phyloP scores from a whole-genome alignment of 2,888 invertebrate genomes.

The Phortica okadai region DNA sequence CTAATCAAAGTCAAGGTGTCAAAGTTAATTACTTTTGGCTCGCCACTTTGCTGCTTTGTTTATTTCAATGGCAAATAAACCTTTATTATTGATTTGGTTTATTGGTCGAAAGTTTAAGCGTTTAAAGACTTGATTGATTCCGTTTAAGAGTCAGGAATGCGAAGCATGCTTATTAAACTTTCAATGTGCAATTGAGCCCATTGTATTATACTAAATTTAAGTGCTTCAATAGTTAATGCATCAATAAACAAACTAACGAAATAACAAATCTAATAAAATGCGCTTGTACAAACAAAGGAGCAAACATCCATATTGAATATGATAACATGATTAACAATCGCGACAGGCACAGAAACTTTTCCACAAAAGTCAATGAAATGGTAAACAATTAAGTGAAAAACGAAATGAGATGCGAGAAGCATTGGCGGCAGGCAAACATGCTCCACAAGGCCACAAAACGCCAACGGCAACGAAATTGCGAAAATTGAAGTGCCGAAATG shows the following conservation, averaged over 20 bases:
- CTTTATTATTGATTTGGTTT: background rate
- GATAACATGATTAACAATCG: background rate
- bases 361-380: background rate
- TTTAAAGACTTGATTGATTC: no score
- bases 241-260: constrained; percentile 23
- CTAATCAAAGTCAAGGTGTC: constrained; percentile 21
- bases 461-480: background rate
- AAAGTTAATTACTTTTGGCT: background rate
- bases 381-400: constrained; percentile 15
- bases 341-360: background rate
- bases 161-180: no score
- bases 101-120: no score
- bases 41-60: background rate
- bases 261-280: constrained; percentile 18
- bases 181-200: background rate
- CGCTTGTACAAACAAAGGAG: background rate
- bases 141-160: no score
- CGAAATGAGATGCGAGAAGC: constrained; percentile 13
- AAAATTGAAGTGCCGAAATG: background rate
- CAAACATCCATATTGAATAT: constrained; percentile 3
- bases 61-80: background rate
- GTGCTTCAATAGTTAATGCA: background rate
- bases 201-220: background rate
- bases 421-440: constrained; percentile 1
- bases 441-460: constrained; percentile 19